Evolutionary conservation across 2,888 invertebrate genomes (phyloP), one percentile per base, ranked within the genome.

Genomic region (Pinctada fucata): DNA sequence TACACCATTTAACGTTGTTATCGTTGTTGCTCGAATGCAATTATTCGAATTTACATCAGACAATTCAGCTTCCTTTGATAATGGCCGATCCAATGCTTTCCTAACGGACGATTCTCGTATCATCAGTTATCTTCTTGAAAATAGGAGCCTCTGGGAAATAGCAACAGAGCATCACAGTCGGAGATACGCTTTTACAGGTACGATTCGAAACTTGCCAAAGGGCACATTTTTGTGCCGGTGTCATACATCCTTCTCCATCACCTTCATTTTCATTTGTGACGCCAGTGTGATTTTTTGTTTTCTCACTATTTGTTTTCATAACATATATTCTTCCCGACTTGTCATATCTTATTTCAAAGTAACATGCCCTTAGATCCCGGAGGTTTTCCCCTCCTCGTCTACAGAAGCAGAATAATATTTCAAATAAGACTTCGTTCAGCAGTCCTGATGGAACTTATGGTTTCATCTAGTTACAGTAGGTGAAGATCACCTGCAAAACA

Each of bases 241-340:
- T 75, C 75, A 79, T 79, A 75, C 79, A 79, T 75, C 58, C 79
- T 70, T 66, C 75, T 71, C 52, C 67, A 52, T 65, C 67, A 49
- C 66, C 72, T 58, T 71, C 3, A 3, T 65, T 13, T 13, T 49
- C 31, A 31, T 31, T 31, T 31, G 31, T 31, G 31, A 31, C 31
- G 31, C 31, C 31, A 31, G 31, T 31, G 31, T 31, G 31, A 31
- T 31, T 31, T 31, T 31, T 31, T 31, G 31, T 31, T 31, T 31
- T 31, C 31, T 31, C 31, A 31, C 31, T 31, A 31, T 31, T 31
- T 31, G 31, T 31, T 31, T 31, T 31, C 31, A 31, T 31, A 31
- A 31, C 31, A 31, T 31, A 31, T 31, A 31, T 31, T 31, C 31
- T 31, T 31, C 31, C 31, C 31, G 31, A 31, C 31, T 31, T 31